A percentile compares a stretch with the other conserved stretches of the same genome.
Conservation (phyloP, 2,113 vertebrate species). For the Rhegmatorhina hoffmannsi region DNA sequence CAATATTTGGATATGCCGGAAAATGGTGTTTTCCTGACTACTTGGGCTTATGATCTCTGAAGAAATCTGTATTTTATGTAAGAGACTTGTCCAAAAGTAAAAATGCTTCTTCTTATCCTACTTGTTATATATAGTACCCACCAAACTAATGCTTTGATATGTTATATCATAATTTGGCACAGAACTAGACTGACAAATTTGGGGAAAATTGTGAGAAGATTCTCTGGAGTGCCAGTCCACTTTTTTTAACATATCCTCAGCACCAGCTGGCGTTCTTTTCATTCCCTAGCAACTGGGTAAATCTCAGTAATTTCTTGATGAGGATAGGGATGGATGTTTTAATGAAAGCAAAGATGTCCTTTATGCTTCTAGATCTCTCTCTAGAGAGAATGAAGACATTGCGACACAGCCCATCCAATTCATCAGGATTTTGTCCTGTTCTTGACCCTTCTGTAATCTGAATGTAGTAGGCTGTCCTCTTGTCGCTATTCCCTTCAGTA, state of each 20-base stretch:
- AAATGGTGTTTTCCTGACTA: neutral
- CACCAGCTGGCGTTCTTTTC: conserved; percentile 56
- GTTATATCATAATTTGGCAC: conserved; percentile 40
- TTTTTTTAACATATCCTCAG: conserved; percentile 40
- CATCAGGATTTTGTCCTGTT: neutral
- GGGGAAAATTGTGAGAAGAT: conserved; percentile 38
- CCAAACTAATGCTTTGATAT: conserved; percentile 8
- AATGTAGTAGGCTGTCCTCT: neutral
- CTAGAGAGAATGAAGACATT: neutral
- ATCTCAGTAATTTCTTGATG: conserved; percentile 20
- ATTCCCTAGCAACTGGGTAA: conserved; percentile 60
- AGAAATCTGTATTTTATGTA: conserved; percentile 21
- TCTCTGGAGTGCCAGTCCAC: conserved; percentile 56
- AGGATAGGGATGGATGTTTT: neutral
- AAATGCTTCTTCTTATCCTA: conserved; percentile 29
- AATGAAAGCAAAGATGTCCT: neutral
- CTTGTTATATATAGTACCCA: conserved; percentile 16
- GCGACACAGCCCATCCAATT: neutral
- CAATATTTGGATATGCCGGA: neutral
- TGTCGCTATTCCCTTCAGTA: neutral
- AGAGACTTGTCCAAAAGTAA: neutral
- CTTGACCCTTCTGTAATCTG: neutral
- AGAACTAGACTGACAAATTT: conserved; percentile 37
- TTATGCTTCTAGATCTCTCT: neutral
- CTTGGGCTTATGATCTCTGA: neutral